These are phyloP conservation scores for Mycetomoellerius zeteki DNA, from an alignment of 1,140 invertebrate species.

Conservation along the genomic window DNA sequence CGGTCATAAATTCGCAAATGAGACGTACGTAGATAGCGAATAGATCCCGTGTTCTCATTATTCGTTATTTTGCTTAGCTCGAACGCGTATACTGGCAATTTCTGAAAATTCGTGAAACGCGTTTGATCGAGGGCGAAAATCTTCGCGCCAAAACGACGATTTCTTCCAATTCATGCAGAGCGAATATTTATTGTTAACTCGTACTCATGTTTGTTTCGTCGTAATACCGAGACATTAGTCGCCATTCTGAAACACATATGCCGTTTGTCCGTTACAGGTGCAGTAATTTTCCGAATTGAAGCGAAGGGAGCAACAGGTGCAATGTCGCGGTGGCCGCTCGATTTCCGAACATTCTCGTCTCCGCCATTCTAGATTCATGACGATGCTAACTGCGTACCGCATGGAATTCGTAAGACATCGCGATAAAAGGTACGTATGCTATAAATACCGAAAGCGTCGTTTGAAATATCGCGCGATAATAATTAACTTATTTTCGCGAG, in stretches of 20 bases:
- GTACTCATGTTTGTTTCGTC: not conserved
- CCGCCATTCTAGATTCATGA: not conserved
- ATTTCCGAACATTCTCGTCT: not conserved
- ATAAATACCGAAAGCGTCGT: no score
- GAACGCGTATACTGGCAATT: not conserved
- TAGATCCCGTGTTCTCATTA: not conserved
- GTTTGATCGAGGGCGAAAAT: not conserved
- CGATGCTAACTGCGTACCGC: not conserved
- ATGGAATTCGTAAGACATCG: not conserved
- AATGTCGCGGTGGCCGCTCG: not conserved
- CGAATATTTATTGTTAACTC: not conserved
- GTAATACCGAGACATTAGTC: not conserved
- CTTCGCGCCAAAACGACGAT: not conserved
- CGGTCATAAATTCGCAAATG: not conserved
- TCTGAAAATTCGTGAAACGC: not conserved
- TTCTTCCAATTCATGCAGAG: no score
- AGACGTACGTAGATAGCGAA: not conserved
- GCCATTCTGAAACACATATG: not conserved
- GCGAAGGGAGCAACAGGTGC: conserved; percentile 20
- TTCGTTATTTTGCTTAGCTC: not conserved
- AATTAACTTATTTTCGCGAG: no score
- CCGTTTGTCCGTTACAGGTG: not conserved
- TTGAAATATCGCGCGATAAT: no score
- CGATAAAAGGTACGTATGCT: not conserved
- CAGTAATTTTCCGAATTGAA: not conserved